Conservation (phyloP, 1,140 invertebrate genomes). For the Phthorimaea operculella region DNA sequence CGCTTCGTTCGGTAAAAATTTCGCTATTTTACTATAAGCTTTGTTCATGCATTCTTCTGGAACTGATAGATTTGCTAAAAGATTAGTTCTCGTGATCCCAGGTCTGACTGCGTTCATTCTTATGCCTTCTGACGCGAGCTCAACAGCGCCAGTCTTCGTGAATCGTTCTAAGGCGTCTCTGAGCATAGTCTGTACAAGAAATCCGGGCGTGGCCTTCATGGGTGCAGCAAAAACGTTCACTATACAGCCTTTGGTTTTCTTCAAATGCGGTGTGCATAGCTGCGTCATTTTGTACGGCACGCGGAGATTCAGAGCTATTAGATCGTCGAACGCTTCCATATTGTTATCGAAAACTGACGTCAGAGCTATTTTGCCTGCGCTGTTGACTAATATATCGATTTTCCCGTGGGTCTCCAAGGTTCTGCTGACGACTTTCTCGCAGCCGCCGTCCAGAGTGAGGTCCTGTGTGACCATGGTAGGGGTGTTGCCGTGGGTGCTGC, state of each 20-base stretch:
- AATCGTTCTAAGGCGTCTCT: conserved; percentile 71
- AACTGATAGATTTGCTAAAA: conserved; percentile 70
- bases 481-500: conserved; percentile 22
- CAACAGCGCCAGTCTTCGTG: conserved; percentile 72
- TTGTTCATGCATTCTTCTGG: conserved; percentile 75
- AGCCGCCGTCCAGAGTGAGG: conserved; percentile 22
- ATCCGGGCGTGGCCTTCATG: conserved; percentile 70
- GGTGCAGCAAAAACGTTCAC: conserved; percentile 83
- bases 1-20: conserved; percentile 75
- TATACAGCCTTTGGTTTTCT: conserved; percentile 72
- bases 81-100: conserved; percentile 72
- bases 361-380: conserved; percentile 26
- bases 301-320: conserved; percentile 32
- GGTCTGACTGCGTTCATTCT: conserved; percentile 78
- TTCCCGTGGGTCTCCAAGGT: conserved; percentile 39
- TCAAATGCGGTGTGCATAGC: conserved; percentile 28
- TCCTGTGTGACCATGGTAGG: conserved; percentile 28
- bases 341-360: conserved; percentile 46
- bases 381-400: conserved; percentile 35
- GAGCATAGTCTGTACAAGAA: conserved; percentile 75
- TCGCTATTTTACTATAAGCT: conserved; percentile 78
- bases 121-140: conserved; percentile 65
- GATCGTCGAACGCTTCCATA: conserved; percentile 37
- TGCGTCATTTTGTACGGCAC: conserved; percentile 38
- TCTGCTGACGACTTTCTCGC: conserved; percentile 27